Evolutionary conservation across 1,140 invertebrate genomes (phyloP).

Genomic region (Bradysia coprophila): DNA sequence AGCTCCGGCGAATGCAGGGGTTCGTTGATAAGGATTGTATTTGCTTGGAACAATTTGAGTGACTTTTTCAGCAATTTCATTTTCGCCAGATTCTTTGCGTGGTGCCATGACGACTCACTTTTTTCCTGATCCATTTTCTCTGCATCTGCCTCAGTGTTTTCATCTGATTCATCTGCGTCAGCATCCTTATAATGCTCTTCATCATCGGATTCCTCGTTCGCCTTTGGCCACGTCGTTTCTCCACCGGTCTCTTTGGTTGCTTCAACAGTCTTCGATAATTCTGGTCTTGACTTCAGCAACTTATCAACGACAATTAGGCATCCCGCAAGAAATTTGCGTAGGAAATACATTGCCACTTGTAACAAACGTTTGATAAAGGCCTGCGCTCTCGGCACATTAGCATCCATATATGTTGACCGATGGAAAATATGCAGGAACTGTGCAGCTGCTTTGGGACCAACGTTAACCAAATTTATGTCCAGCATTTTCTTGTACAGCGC

Average conservation of each 20-base stretch:
- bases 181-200: not conserved
- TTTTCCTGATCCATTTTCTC: constrained; percentile 6
- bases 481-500: constrained; percentile 76
- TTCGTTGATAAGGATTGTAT: constrained; percentile 59
- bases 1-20: constrained; percentile 67
- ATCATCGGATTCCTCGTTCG: constrained; percentile 1
- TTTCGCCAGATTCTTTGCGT: constrained; percentile 5
- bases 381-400: constrained; percentile 43
- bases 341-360: constrained; percentile 37
- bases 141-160: constrained; percentile 23
- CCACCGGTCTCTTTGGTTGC: too few species aligned
- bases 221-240: not conserved
- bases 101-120: too few species aligned
- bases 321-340: constrained; percentile 14
- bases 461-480: constrained; percentile 47
- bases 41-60: too few species aligned
- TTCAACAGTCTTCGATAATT: too few species aligned
- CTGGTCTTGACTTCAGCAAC: constrained; percentile 15
- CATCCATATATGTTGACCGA: constrained; percentile 67
- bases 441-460: constrained; percentile 50
- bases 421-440: constrained; percentile 77
- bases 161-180: constrained; percentile 29
- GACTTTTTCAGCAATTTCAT: too few species aligned
- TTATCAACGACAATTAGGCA: constrained; percentile 21
- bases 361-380: constrained; percentile 82